phyloP scores from a whole-genome alignment of 2,113 vertebrate genomes.

The Notechis scutatus region DNA sequence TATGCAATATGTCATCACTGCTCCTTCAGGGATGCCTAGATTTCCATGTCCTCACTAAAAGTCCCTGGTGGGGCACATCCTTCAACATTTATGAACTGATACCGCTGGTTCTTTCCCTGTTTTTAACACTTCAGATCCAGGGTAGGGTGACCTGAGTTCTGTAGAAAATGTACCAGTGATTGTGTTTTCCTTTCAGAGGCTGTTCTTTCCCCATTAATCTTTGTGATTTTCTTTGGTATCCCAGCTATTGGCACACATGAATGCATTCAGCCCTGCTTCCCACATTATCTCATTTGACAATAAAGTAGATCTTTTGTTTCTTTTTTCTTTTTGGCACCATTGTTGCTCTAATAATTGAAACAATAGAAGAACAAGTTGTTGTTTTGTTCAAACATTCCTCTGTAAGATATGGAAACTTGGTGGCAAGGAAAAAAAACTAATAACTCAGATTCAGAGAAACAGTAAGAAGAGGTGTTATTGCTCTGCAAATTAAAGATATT shows the following conservation, averaged over 20 bases:
- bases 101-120: neutral
- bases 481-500: neutral
- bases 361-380: neutral
- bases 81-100: neutral
- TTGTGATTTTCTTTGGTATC: neutral
- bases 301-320: neutral
- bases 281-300: neutral
- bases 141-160: neutral
- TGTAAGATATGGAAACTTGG: neutral
- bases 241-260: neutral
- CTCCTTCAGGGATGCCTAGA: neutral
- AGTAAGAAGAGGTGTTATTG: neutral
- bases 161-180: neutral
- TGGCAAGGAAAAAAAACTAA: neutral
- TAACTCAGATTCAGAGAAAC: neutral
- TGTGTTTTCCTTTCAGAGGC: neutral
- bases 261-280: neutral
- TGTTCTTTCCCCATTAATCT: neutral
- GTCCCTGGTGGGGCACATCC: neutral
- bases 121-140: neutral
- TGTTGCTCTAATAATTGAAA: neutral
- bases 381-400: neutral
- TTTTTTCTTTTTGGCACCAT: neutral
- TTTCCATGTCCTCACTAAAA: neutral
- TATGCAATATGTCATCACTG: neutral